A percentile compares a stretch with the other conserved stretches of the same genome.
Conservation (phyloP, 2,797 vertebrate species). For the Helostoma temminkii region DNA sequence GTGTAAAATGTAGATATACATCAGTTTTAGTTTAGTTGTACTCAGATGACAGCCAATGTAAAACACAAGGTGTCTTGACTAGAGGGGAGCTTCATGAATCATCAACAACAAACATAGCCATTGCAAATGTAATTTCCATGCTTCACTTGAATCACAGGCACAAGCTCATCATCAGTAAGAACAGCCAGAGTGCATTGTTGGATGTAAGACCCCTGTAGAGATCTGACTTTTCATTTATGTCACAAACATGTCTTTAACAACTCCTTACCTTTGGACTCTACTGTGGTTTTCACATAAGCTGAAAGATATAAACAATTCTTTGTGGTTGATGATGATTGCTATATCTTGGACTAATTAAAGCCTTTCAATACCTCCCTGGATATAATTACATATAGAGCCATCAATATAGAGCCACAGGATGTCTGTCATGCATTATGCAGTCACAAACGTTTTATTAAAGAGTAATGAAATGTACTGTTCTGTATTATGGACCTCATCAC, state of each 20-base stretch:
- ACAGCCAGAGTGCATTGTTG: neutral
- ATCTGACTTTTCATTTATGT: constrained; percentile 3
- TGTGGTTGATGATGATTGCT: neutral
- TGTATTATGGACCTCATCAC: neutral
- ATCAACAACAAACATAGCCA: constrained; percentile 18
- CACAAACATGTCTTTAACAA: neutral
- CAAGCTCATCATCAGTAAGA: constrained; percentile 2
- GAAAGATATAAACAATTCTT: neutral
- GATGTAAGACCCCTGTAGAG: neutral
- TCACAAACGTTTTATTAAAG: neutral
- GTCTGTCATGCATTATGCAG: neutral
- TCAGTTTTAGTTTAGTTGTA: neutral
- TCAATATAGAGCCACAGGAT: neutral
- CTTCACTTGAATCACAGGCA: constrained; percentile 4
- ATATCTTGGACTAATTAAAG: neutral
- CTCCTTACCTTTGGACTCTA: neutral
- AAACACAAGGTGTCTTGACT: constrained; percentile 18
- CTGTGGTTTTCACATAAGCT: neutral
- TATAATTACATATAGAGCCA: neutral
- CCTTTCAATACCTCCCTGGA: neutral
- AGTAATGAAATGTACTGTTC: neutral
- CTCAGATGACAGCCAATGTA: neutral
- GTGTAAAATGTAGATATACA: neutral
- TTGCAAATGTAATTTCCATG: constrained; percentile 12
- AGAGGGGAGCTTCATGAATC: constrained; percentile 19